A percentile compares a stretch with the other conserved stretches of the same genome.
These are phyloP conservation scores for Columbina picui DNA, from an alignment of 2,113 vertebrate genomes.

Conservation along the genomic window DNA sequence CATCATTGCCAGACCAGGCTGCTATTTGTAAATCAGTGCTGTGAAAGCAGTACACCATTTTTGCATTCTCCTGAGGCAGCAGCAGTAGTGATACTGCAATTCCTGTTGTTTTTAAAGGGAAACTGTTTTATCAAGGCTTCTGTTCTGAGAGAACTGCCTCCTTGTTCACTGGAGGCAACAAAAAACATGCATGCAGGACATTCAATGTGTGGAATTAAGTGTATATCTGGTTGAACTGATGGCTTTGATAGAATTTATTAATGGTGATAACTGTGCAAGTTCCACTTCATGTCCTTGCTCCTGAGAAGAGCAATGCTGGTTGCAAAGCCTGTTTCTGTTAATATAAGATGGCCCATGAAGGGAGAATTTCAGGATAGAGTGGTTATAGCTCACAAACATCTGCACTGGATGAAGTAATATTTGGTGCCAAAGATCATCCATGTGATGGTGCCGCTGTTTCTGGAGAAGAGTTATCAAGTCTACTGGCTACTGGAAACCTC, in stretches of 20 bases:
- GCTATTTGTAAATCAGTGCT: background rate
- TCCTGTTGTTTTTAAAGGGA: background rate
- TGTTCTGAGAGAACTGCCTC: background rate
- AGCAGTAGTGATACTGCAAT: background rate
- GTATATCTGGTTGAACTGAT: background rate
- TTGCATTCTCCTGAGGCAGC: background rate
- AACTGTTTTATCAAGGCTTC: background rate
- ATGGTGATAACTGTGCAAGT: background rate
- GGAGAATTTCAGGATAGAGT: background rate
- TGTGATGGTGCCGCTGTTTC: background rate
- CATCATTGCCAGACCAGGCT: background rate
- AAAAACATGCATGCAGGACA: background rate
- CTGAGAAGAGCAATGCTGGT: background rate
- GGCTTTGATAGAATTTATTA: background rate
- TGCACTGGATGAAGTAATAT: background rate
- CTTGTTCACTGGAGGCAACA: background rate
- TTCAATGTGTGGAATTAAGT: background rate
- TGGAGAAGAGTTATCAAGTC: background rate
- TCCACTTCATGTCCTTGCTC: background rate
- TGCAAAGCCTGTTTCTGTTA: background rate
- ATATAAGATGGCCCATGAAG: background rate
- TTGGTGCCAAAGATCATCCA: background rate
- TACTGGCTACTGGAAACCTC: background rate
- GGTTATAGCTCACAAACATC: background rate
- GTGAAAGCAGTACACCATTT: background rate